phyloP scores from a whole-genome alignment of 2,113 vertebrate genomes.

The Ranitomeya imitator region DNA sequence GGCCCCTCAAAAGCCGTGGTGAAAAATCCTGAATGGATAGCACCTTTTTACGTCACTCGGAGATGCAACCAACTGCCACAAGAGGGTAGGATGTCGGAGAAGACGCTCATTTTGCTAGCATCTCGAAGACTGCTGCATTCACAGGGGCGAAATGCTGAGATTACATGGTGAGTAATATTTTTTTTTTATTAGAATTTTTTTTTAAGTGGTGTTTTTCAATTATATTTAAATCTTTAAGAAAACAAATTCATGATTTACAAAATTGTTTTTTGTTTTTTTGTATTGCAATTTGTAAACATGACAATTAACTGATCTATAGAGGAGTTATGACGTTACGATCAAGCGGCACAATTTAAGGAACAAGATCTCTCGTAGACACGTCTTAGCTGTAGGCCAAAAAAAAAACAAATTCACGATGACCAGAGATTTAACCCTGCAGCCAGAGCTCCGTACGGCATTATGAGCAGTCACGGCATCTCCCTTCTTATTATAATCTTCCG shows the following conservation, averaged over 20 bases:
- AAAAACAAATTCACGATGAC: background rate
- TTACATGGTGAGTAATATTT: constrained; percentile 22
- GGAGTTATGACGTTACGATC: background rate
- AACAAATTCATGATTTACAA: background rate
- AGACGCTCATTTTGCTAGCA: constrained; percentile 66
- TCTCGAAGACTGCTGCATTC: constrained; percentile 53
- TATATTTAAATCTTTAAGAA: background rate
- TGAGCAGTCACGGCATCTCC: background rate
- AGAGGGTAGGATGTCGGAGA: constrained; percentile 69
- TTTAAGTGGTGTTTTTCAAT: background rate
- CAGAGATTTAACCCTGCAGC: background rate
- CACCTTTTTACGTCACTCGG: constrained; percentile 78
- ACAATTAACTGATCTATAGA: background rate
- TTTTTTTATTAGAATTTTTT: background rate
- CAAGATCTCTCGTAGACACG: background rate
- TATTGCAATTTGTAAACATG: background rate
- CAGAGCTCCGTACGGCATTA: constrained; percentile 1
- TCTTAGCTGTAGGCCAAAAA: background rate
- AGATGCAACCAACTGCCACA: constrained; percentile 76
- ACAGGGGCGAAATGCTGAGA: background rate
- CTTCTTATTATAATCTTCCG: constrained; percentile 22
- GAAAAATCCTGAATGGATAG: constrained; percentile 82
- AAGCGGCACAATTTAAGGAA: background rate
- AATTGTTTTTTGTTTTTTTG: background rate
- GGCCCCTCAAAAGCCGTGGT: constrained; percentile 67